Base-by-base conservation (phyloP, 1,140 invertebrate genomes). In the Drosophila biarmipes region DNA sequence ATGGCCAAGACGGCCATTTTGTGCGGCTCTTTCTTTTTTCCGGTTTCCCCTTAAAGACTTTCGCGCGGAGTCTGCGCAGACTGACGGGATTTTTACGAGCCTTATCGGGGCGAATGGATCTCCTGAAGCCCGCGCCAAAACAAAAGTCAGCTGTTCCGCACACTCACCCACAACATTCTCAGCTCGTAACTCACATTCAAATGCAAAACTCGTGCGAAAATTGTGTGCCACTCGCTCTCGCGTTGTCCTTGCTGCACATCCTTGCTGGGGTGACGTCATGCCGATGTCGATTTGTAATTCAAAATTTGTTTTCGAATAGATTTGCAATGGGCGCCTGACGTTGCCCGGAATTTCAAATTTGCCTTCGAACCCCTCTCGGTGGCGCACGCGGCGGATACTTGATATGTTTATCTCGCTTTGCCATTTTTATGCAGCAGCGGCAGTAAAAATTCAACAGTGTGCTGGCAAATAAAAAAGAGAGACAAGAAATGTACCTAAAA, bases 221-320 rank as follows among this genome's bases (percentile, higher is more conserved):
- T 87, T 87, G 72, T 86, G 62, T 75, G 79, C 54, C 56, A 66
- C 61, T 73, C 68, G 64, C 58, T 49, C 19, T 56, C 19, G 19
- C 53, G 55, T 56, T 77, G 51, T 71, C 67, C 72, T 54, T 64
- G 67, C 38, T 79, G 79, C 79, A 85, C 82, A 89, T 87, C 75
- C 84, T 87, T 81, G 52, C 61, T 49, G 63, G 40, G 54, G 63
- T 56, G 63, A 67, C 73, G 71, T 63, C 73, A 84, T 61, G 35
- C 46, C 55, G 49, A 82, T 53, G 72, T 84, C 85, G 84, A 89
- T 89, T 89, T 89, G 84, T 89, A 84, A 89, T 89, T 89, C 84
- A 89, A 89, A 89, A 89, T 89, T 89, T 89, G 84, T 84, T 89
- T 89, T 89, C 85, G 72, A 89, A 89, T 84, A 87, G 78, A 87